A percentile compares a stretch with the other conserved stretches of the same genome.
Conservation (phyloP, 2,113 vertebrate genomes). For the Zapus hudsonius region DNA sequence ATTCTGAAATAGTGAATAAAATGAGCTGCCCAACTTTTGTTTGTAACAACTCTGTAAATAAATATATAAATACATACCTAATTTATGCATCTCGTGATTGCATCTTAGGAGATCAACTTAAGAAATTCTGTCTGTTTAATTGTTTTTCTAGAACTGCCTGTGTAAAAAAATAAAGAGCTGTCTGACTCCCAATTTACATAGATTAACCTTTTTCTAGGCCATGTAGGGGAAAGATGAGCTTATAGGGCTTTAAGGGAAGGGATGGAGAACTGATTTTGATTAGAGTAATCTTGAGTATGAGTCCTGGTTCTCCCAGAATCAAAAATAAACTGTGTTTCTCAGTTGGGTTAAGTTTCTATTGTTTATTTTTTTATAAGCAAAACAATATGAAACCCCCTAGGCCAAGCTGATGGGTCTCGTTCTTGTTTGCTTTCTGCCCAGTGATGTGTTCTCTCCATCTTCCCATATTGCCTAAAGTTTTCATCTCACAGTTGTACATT, state of each 20-base stretch:
- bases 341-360: background rate
- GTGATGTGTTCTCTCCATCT: background rate
- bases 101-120: background rate
- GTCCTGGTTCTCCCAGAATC: background rate
- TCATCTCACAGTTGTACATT: constrained; percentile 25
- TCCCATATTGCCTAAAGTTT: background rate
- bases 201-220: background rate
- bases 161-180: background rate
- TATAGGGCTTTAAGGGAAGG: background rate
- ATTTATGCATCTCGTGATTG: background rate
- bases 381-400: background rate
- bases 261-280: background rate
- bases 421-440: constrained; percentile 10
- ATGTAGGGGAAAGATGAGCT: background rate
- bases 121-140: background rate
- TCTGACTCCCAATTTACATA: background rate
- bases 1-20: background rate
- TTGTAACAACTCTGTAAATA: background rate
- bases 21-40: background rate
- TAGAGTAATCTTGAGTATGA: background rate
- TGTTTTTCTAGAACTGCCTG: background rate
- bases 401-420: background rate
- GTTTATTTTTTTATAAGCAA: background rate
- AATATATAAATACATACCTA: background rate
- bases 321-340: background rate